phyloP scores from a whole-genome alignment of 1,140 invertebrate genomes.

The Semibalanus balanoides region DNA sequence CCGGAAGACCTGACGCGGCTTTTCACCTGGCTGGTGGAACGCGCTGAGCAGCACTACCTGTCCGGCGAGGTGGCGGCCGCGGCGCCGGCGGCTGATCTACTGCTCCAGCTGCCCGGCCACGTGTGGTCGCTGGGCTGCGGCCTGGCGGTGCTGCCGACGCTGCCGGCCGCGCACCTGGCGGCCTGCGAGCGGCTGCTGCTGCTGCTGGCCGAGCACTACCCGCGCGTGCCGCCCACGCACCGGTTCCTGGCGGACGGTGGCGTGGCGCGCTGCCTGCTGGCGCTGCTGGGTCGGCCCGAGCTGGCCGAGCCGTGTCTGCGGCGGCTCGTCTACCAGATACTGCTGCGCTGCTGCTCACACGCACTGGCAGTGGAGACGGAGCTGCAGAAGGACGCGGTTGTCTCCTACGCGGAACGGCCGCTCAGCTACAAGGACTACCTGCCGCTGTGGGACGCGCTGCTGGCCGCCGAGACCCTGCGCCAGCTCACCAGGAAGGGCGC shows the following conservation, averaged over 20 bases:
- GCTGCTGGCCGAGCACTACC: not conserved
- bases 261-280: not conserved
- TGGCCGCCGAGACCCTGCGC: slow-evolving; percentile 11
- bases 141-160: not conserved
- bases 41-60: not conserved
- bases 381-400: slow-evolving; percentile 7
- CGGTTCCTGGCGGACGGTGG: not conserved
- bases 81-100: not conserved
- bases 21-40: not conserved
- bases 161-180: not conserved
- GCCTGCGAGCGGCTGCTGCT: not conserved
- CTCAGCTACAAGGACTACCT: slow-evolving; percentile 14
- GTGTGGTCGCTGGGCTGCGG: not conserved
- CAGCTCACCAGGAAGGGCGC: slow-evolving; percentile 7
- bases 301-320: not conserved
- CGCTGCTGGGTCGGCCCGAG: not conserved
- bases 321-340: slow-evolving; percentile 14
- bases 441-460: slow-evolving; percentile 18
- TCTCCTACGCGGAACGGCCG: not conserved
- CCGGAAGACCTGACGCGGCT: not conserved
- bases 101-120: not conserved
- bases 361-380: slow-evolving; percentile 9
- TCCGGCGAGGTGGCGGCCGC: not conserved
- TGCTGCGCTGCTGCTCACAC: slow-evolving; percentile 18
- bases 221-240: not conserved